These are phyloP conservation scores for Halcyon leucocephala DNA, from an alignment of 2,797 vertebrate genomes.

Conservation along the genomic window DNA sequence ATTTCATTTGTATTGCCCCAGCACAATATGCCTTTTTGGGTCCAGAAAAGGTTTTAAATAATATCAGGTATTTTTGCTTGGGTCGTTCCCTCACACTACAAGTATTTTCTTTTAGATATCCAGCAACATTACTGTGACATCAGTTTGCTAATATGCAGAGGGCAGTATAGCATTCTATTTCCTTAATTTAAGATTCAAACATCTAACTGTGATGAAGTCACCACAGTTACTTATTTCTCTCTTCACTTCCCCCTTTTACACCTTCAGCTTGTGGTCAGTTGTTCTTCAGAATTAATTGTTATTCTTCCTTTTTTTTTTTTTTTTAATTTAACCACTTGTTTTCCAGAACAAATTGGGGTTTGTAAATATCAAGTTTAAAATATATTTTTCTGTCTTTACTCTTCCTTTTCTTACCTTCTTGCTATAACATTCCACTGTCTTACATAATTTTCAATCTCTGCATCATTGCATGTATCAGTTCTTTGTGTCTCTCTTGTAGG, in stretches of 20 bases:
- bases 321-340: background rate
- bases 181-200: background rate
- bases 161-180: background rate
- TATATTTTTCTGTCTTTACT: background rate
- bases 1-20: background rate
- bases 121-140: background rate
- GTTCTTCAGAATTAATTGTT: background rate
- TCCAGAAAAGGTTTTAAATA: background rate
- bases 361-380: background rate
- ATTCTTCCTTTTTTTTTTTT: background rate
- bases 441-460: background rate
- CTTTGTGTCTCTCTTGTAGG: background rate
- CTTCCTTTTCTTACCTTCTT: background rate
- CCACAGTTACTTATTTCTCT: background rate
- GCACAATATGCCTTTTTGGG: background rate
- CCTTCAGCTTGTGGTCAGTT: background rate
- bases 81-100: background rate
- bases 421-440: background rate
- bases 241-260: background rate
- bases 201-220: background rate
- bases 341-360: rapidly evolving
- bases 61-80: background rate
- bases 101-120: background rate
- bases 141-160: background rate
- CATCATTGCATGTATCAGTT: background rate